phyloP scores from a whole-genome alignment of 2,888 invertebrate genomes.

The Catotricha subobsoleta region DNA sequence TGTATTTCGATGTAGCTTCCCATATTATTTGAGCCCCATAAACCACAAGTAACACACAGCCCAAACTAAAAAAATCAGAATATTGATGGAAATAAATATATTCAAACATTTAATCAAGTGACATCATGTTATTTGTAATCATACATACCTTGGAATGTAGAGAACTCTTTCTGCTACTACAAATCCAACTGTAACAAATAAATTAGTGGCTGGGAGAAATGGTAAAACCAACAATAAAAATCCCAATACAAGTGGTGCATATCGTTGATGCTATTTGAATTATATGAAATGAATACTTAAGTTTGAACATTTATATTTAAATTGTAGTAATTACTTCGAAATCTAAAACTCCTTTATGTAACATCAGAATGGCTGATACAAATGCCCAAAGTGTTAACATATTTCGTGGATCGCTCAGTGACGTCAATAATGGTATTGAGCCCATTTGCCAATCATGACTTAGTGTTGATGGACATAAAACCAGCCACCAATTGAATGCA shows the following conservation, averaged over 20 bases:
- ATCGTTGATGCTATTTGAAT: slow-evolving; percentile 39
- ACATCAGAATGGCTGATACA: slow-evolving; percentile 39
- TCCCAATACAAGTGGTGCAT: slow-evolving; percentile 48
- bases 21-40: slow-evolving; percentile 54
- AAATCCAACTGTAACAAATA: slow-evolving; percentile 63
- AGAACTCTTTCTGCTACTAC: slow-evolving; percentile 75
- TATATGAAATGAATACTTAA: background rate
- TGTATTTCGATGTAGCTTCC: slow-evolving; percentile 29
- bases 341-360: slow-evolving; percentile 43
- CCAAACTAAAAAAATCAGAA: slow-evolving; percentile 41
- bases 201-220: slow-evolving; percentile 71
- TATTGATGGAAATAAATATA: background rate
- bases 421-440: slow-evolving; percentile 59
- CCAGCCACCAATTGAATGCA: slow-evolving; percentile 66
- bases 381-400: slow-evolving; percentile 51
- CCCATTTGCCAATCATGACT: slow-evolving; percentile 88
- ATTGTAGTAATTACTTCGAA: slow-evolving; percentile 37
- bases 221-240: slow-evolving; percentile 58
- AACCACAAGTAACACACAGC: slow-evolving; percentile 57
- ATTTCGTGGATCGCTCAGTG: slow-evolving; percentile 52
- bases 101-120: background rate
- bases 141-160: slow-evolving; percentile 61
- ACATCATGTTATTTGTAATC: background rate
- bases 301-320: background rate
- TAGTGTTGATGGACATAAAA: slow-evolving; percentile 58